phyloP scores from a whole-genome alignment of 2,888 invertebrate species.

The Xanthorhoe designata region DNA sequence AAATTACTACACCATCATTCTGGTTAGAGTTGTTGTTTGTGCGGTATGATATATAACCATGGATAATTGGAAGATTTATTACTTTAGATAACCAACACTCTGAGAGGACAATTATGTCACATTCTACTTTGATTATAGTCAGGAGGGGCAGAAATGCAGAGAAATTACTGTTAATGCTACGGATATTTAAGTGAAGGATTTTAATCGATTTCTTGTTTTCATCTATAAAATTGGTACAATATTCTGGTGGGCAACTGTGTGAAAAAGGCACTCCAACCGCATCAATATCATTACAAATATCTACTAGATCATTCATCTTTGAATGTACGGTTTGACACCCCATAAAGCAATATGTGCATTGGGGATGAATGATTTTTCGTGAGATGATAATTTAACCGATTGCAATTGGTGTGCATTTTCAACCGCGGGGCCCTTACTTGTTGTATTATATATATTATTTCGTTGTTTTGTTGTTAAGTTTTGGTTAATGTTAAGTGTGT shows the following conservation, averaged over 20 bases:
- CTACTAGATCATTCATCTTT: constrained; percentile 4
- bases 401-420: no score
- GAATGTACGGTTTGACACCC: neutral
- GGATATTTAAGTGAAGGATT: constrained; percentile 8
- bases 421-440: no score
- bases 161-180: constrained; percentile 12
- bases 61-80: neutral
- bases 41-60: neutral
- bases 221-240: neutral
- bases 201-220: constrained; percentile 1
- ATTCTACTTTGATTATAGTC: constrained; percentile 1
- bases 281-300: constrained; percentile 4
- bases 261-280: constrained; percentile 2
- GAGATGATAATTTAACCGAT: no score
- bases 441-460: no score
- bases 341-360: neutral
- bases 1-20: constrained; percentile 14
- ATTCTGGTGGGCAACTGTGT: neutral
- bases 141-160: neutral
- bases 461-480: no score
- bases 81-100: constrained; percentile 10
- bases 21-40: neutral
- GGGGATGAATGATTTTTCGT: no score
- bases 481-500: no score
- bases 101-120: constrained; percentile 5